These are phyloP conservation scores for Latrodectus hesperus DNA, from an alignment of 2,888 invertebrate species.

Conservation along the genomic window DNA sequence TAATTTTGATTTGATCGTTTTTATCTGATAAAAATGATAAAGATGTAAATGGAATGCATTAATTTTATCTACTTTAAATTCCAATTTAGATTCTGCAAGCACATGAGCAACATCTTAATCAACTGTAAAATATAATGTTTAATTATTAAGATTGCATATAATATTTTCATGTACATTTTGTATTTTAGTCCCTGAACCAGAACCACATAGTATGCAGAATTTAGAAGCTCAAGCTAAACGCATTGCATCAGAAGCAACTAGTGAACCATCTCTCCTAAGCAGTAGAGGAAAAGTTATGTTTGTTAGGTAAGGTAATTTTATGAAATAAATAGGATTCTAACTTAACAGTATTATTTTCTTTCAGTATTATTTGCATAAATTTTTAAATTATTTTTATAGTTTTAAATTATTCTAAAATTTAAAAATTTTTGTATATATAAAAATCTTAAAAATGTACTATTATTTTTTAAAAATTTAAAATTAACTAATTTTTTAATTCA, in stretches of 20 bases:
- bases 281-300: conserved; percentile 70
- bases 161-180: background rate
- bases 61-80: too few relatives aligned
- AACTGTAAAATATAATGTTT: too few relatives aligned
- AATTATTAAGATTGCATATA: too few relatives aligned
- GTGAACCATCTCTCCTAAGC: conserved; percentile 64
- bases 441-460: too few relatives aligned
- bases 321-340: background rate
- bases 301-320: conserved; percentile 75
- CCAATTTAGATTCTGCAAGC: too few relatives aligned
- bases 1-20: too few relatives aligned
- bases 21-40: too few relatives aligned
- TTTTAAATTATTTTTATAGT: background rate
- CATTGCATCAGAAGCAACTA: conserved; percentile 70
- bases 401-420: background rate
- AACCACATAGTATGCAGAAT: conserved; percentile 90
- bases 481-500: too few relatives aligned
- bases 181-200: conserved; percentile 72
- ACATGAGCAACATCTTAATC: too few relatives aligned
- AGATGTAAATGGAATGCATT: too few relatives aligned
- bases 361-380: background rate
- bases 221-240: conserved; percentile 85
- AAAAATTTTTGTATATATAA: background rate
- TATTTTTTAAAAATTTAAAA: too few relatives aligned
- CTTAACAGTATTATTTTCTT: background rate